Evolutionary conservation across 2,797 vertebrate species (phyloP), one percentile per base, ranked within the genome.

Genomic region (Enteromius trimaculatus): DNA sequence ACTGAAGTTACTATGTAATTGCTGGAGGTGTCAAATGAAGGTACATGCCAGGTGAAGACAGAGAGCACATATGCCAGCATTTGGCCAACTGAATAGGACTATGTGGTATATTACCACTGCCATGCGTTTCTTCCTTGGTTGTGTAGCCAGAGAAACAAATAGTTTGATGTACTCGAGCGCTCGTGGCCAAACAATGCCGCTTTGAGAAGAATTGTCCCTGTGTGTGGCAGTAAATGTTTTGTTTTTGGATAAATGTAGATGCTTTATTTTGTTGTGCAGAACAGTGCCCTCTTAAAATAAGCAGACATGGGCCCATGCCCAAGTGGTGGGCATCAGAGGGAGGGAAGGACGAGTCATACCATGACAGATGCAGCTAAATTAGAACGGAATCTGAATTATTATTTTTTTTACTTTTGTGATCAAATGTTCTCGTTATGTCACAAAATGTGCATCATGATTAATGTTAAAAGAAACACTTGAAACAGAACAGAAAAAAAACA

Each of bases 361-460:
- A 49, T 71, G 23, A 47, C 69, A 49, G 23, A 71, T 16, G 44
- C 14, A 49, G 13, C 23, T 26, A 31, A 74, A 51, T 74, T 53
- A 6, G 16, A 49, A 11, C 47, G 3, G 9, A 29, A 11, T 49
- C 42, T 21, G 8, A 31, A 34, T 39, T 37, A 3, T 34, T 37
- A 4, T 19, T 42, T 19, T 4, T 21, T 66, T 34, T 5, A 21
- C 34, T 68, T 68, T n/a, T 5, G 10, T n/a, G 19, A 39, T 69
- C 5, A 42, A 42, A 42, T 44, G 65, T 68, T 8, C 17, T 42
- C 14, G 14, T 64, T 14, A n/a, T 39, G 5, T 68, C 34, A 68
- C 5, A 42, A 68, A 68, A 68, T 68, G n/a, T 68, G 65, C 13
- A 42, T 39, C n/a, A 68, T 68, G 65, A n/a, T 68, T n/a, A n/a